Evolutionary conservation across 2,113 vertebrate genomes (phyloP), one percentile per base, ranked within the genome.

Genomic region (Lepisosteus oculatus): DNA sequence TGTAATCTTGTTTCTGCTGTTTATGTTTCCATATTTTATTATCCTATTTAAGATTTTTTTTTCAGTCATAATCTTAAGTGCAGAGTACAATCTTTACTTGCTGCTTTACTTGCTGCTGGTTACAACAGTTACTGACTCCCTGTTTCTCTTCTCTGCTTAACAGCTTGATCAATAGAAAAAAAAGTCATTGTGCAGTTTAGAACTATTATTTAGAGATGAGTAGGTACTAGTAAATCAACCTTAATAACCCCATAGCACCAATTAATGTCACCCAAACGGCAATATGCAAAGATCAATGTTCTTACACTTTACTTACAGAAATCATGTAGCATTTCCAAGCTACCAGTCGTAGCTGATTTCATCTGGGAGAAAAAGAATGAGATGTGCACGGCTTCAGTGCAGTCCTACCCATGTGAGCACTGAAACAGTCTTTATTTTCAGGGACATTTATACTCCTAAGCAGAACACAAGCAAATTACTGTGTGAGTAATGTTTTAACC

Each of bases 201-300:
- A 59, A 29, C 54, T 67, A 72, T 72, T 66, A 57, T 72, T 66
- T 59, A 67, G 64, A 72, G 64, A 67, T 14, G 41, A 59, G 55
- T 57, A 45, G 71, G 17, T 44, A 11, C 45, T 29, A 67, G 42
- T 66, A 67, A 56, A 66, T 57, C 55, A 67, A 64, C 55, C 14
- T 2, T 72, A 72, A 66, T 67, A 67, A 66, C 54, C 55, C 54
- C 41, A 43, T 29, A 55, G 64, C 29, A 8, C 64, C 63, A 66
- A 55, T 72, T 72, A 72, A 67, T 57, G 71, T 72, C 71, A 66
- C 55, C n/a, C 56, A 29, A 56, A 55, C 42, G 54, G 55, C 55
- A 42, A 29, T 59, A 59, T 47, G 51, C 71, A 59, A 55, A 66
- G 71, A 67, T 72, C 54, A 67, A 67, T 72, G n/a, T 3, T 12